A percentile compares a stretch with the other conserved stretches of the same genome.
These are phyloP conservation scores for Salticus scenicus DNA, from an alignment of 2,888 invertebrate genomes.

Conservation along the genomic window DNA sequence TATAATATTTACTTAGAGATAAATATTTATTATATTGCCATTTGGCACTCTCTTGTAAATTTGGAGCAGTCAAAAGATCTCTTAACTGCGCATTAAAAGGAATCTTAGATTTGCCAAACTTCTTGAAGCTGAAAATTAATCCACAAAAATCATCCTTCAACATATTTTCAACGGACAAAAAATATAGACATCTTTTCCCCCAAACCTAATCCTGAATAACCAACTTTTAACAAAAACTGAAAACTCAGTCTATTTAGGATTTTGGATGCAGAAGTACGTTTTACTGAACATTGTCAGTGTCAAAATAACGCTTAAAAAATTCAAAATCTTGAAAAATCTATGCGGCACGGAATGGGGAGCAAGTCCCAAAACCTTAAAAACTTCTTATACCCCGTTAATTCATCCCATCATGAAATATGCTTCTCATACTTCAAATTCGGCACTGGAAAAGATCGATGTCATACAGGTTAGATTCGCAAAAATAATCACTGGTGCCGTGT, in stretches of 20 bases:
- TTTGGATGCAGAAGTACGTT: background rate
- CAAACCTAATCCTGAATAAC: background rate
- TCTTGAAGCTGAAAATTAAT: background rate
- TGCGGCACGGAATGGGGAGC: background rate
- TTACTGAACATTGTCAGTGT: slow-evolving; percentile 17
- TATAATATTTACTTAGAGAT: no score
- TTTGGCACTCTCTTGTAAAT: no score
- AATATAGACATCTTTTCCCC: background rate
- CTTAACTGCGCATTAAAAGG: no score
- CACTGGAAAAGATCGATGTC: no score
- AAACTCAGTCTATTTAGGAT: slow-evolving; percentile 2
- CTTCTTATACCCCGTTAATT: background rate
- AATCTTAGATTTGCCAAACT: background rate
- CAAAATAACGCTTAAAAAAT: background rate
- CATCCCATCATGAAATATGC: background rate
- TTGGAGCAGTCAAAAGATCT: no score
- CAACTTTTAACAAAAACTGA: background rate
- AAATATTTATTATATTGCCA: no score
- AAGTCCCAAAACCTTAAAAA: background rate
- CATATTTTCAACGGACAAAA: slow-evolving; percentile 5
- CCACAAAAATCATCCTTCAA: background rate
- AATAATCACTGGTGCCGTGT: no score
- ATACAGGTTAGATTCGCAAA: no score
- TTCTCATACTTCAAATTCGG: no score
- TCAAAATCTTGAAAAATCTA: slow-evolving; percentile 9